These are phyloP conservation scores for Tichodroma muraria DNA, from an alignment of 2,113 vertebrate species.

Conservation along the genomic window DNA sequence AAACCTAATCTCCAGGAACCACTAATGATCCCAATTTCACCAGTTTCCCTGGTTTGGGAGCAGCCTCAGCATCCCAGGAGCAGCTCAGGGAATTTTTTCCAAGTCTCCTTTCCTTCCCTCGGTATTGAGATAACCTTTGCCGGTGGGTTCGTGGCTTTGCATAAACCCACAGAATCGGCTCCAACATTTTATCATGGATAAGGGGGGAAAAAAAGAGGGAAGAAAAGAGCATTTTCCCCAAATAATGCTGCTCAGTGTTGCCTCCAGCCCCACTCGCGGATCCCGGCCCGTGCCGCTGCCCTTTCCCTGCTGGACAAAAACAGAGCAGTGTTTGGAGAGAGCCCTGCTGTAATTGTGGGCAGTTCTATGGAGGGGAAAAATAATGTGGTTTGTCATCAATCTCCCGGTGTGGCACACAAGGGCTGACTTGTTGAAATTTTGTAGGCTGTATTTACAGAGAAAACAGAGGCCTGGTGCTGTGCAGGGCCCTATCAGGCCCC, in stretches of 20 bases:
- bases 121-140: not conserved
- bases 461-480: slow-evolving; percentile 73
- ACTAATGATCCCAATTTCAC: not conserved
- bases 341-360: slow-evolving; percentile 61
- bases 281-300: not conserved
- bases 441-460: slow-evolving; percentile 78
- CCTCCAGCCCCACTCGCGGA: not conserved
- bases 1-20: not conserved
- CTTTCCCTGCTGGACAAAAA: slow-evolving; percentile 41
- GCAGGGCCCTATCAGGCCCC: slow-evolving; percentile 57
- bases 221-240: slow-evolving; percentile 35
- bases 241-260: not conserved
- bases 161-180: not conserved
- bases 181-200: not conserved
- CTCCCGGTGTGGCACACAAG: slow-evolving; percentile 71
- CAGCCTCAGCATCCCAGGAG: not conserved
- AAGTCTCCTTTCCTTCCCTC: not conserved
- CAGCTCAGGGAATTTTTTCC: not conserved
- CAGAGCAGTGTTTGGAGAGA: slow-evolving; percentile 60
- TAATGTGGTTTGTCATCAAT: slow-evolving; percentile 78
- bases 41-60: not conserved
- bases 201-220: not conserved
- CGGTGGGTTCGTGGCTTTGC: not conserved
- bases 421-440: slow-evolving; percentile 76
- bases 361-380: slow-evolving; percentile 69